A percentile compares a stretch with the other conserved stretches of the same genome.
Conservation (phyloP, 2,888 invertebrate species). For the Polydrusus cervinus region DNA sequence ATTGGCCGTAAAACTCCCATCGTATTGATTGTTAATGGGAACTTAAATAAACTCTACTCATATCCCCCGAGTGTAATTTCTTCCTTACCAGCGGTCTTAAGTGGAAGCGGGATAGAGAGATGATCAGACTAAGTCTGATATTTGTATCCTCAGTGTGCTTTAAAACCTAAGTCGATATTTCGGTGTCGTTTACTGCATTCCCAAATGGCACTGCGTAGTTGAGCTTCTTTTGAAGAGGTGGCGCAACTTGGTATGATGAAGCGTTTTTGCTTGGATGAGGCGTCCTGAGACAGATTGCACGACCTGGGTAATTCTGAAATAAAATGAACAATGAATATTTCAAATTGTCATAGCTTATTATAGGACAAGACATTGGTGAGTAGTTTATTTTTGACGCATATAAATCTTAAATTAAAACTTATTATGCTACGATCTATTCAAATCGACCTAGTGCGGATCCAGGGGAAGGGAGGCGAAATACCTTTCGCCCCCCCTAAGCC, state of each 20-base stretch:
- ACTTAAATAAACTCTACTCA: constrained; percentile 50
- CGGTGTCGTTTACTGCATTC: constrained; percentile 2
- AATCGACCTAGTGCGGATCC: no score
- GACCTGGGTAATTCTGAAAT: neutral
- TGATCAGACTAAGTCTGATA: neutral
- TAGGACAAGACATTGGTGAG: neutral
- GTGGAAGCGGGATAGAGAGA: constrained; percentile 51
- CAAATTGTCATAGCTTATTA: neutral
- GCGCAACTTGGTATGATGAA: constrained; percentile 53
- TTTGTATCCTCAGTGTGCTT: neutral
- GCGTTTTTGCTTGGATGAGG: neutral
- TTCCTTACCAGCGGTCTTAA: constrained; percentile 51
- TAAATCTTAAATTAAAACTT: no score
- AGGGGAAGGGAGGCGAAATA: no score
- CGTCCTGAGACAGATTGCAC: constrained; percentile 4
- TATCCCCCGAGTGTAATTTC: constrained; percentile 11
- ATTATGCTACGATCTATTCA: no score
- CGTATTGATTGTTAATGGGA: constrained; percentile 71
- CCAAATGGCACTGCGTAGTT: constrained; percentile 54
- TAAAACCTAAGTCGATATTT: constrained; percentile 7
- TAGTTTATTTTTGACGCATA: no score
- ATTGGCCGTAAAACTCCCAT: constrained; percentile 72
- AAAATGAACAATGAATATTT: neutral
- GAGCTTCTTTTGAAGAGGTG: constrained; percentile 62
- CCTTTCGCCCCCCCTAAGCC: no score